Percentiles rank a stretch among this genome's conserved stretches.
Evolutionary conservation across 2,113 vertebrate genomes (phyloP).

Genomic region (Corythornis madagascariensis): DNA sequence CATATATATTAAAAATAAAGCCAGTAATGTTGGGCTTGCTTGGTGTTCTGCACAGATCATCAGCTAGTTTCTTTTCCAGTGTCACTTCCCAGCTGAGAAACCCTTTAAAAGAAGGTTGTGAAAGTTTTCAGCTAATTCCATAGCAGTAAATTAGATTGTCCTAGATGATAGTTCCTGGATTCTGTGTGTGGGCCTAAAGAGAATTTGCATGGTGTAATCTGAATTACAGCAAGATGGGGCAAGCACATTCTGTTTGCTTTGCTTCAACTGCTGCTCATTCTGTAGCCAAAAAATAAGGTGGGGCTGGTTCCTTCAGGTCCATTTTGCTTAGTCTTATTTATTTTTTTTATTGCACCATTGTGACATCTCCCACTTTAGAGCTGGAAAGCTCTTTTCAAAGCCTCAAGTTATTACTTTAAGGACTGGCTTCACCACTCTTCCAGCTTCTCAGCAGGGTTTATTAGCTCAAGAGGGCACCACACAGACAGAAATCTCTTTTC

Average conservation of each 20-base stretch:
- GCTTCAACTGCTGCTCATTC: background rate
- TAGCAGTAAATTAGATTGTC: conserved; percentile 26
- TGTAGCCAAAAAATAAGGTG: conserved; percentile 6
- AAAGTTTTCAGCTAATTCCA: background rate
- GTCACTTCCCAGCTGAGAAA: background rate
- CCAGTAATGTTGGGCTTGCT: background rate
- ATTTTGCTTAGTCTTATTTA: background rate
- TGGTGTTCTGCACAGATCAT: background rate
- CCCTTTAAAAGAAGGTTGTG: background rate
- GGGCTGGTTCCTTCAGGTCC: background rate
- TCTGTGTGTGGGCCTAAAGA: conserved; percentile 33
- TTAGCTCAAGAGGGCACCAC: background rate
- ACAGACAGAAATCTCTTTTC: background rate
- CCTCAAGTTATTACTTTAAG: background rate
- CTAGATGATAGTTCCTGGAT: conserved; percentile 12
- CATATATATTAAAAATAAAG: background rate
- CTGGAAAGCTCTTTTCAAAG: background rate
- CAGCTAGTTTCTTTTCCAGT: background rate
- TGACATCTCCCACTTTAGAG: background rate
- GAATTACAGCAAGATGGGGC: conserved; percentile 45
- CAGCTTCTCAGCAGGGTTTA: background rate
- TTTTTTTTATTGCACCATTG: background rate
- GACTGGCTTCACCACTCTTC: background rate
- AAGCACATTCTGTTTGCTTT: conserved; percentile 40
- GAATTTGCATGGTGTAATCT: conserved; percentile 48